Conservation (phyloP, 2,888 invertebrate genomes). For the Auanema freiburgensis region DNA sequence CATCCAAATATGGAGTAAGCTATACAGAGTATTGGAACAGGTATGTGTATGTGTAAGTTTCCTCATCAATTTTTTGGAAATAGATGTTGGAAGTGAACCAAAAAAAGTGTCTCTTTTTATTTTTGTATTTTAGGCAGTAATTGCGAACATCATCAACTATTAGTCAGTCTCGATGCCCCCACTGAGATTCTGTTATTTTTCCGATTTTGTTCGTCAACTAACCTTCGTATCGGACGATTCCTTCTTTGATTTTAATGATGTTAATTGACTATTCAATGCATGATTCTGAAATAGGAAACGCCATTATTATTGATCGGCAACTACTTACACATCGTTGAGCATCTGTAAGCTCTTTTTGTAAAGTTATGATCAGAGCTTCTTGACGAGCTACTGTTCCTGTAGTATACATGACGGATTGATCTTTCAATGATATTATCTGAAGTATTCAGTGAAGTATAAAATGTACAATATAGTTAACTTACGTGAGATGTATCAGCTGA, state of each 20-base stretch:
- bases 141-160: no score
- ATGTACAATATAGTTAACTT: no score
- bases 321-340: conserved; percentile 44
- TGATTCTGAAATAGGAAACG: conserved; percentile 38
- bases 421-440: conserved; percentile 41
- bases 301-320: no score
- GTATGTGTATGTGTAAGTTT: no score
- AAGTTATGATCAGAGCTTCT: conserved; percentile 27
- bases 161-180: no score
- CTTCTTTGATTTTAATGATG: conserved; percentile 33
- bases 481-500: no score
- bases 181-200: no score
- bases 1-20: conserved; percentile 55
- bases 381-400: conserved; percentile 19
- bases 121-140: no score
- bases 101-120: no score
- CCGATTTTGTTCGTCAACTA: no score
- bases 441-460: conserved; percentile 6
- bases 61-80: no score
- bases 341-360: conserved; percentile 44
- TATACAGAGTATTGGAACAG: conserved; percentile 61
- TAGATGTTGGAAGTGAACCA: no score
- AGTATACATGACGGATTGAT: conserved; percentile 33
- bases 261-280: conserved; percentile 44
- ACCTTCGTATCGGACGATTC: conserved; percentile 40